Evolutionary conservation across 2,888 invertebrate species (phyloP), one percentile per base, ranked within the genome.

Genomic region (Erannis defoliaria): DNA sequence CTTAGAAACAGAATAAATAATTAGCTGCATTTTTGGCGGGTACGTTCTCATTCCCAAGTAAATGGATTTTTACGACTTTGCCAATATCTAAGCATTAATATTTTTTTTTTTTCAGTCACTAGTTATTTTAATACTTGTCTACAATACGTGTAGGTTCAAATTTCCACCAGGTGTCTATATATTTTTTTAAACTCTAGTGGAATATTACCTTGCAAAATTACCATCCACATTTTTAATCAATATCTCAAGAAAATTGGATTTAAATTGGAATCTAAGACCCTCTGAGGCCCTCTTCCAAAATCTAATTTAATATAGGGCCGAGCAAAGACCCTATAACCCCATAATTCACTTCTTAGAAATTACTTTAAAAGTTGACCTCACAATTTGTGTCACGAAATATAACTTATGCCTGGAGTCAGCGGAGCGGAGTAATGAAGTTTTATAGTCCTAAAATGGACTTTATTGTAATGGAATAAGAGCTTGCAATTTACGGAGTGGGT

Each of bases 281-380:
- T 58, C 61, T 46, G 38, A 54, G 61, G 62, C 35, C 51, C 49
- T 70, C 67, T 66, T 70, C 63, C 63, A 55, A 72, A 73, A 69
- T 72, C 56, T 66, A 76, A 74, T 67, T 71, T 67, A 62, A 68
- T 72, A 68, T 60, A 68, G 55, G 59, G 51, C 51, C 55, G 57
- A 67, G 71, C 62, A 58, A 64, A 67, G 67, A 66, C 62, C 61
- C 60, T 46, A 64, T 64, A 68, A 70, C 63, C 62, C 70, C 68
- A 74, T 77, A 73, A 76, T 71, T 76, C 73, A 77, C 73, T 74
- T 73, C 75, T 72, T 72, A 73, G 69, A 81, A 78, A 76, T 78
- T 70, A 75, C 71, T 74, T 72, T 57, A 54, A 69, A 75, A 81
- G 73, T 75, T 71, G 64, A 77, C 76, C 69, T 73, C 67, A 70